Conservation (phyloP, 1,140 invertebrate species). For the Heliconius melpomene region DNA sequence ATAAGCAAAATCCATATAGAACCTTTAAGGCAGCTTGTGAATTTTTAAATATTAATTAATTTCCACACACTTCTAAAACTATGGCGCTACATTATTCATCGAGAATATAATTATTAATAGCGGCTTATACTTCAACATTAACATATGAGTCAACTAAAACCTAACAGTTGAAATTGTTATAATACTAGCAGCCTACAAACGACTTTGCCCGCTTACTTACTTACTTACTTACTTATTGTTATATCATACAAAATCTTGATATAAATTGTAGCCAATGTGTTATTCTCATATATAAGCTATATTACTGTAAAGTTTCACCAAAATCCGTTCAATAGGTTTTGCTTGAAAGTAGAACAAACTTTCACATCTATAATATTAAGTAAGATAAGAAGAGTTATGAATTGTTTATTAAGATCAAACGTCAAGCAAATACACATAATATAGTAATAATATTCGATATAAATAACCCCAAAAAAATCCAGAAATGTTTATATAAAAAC, state of each 20-base stretch:
- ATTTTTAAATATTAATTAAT: conserved; percentile 24
- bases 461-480: conserved; percentile 25
- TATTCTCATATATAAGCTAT: too few relatives aligned
- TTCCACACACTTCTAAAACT: conserved; percentile 21
- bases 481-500: conserved; percentile 36
- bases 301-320: too few relatives aligned
- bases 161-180: background rate
- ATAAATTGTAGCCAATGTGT: too few relatives aligned
- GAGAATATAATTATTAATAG: conserved; percentile 6
- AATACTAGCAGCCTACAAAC: background rate
- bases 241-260: too few relatives aligned
- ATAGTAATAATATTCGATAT: conserved; percentile 29
- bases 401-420: conserved; percentile 10
- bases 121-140: conserved; percentile 7
- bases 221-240: too few relatives aligned
- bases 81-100: conserved; percentile 12
- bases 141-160: background rate
- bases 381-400: background rate
- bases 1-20: conserved; percentile 9
- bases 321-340: too few relatives aligned
- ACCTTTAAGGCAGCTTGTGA: background rate
- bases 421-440: conserved; percentile 20
- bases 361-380: too few relatives aligned
- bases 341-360: too few relatives aligned
- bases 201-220: too few relatives aligned